A percentile compares a stretch with the other conserved stretches of the same genome.
phyloP scores from a whole-genome alignment of 1,140 invertebrate species.

The Popillia japonica region DNA sequence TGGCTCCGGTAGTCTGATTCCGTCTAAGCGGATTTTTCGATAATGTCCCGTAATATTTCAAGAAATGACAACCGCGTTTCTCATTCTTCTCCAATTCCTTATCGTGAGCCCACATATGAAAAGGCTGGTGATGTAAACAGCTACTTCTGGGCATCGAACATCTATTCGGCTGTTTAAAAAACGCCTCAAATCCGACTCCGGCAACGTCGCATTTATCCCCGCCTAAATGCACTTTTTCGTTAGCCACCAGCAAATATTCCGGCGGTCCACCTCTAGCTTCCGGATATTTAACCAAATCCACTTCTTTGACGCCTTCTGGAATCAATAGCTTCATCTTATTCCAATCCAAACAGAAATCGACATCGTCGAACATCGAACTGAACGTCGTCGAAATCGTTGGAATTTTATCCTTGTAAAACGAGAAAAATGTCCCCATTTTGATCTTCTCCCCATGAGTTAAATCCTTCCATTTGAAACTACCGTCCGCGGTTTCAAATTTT shows the following conservation, averaged over 20 bases:
- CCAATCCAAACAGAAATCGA: conserved; percentile 39
- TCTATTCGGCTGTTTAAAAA: conserved; percentile 61
- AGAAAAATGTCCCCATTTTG: conserved; percentile 47
- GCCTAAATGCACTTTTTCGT: conserved; percentile 56
- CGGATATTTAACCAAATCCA: conserved; percentile 50
- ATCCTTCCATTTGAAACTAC: conserved; percentile 59
- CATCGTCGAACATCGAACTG: conserved; percentile 40
- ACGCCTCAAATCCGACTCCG: conserved; percentile 64
- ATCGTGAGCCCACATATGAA: conserved; percentile 62
- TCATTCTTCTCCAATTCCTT: conserved; percentile 57
- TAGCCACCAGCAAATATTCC: conserved; percentile 61
- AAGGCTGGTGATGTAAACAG: conserved; percentile 64
- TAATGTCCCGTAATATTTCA: conserved; percentile 62
- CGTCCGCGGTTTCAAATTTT: conserved; percentile 55
- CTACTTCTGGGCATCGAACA: conserved; percentile 59
- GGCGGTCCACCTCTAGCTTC: conserved; percentile 56
- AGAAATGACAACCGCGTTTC: conserved; percentile 62
- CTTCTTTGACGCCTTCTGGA: conserved; percentile 52
- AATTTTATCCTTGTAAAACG: conserved; percentile 43
- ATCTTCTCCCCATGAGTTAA: conserved; percentile 55
- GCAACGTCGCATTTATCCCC: conserved; percentile 62
- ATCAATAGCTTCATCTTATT: conserved; percentile 53
- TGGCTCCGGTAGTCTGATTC: conserved; percentile 52
- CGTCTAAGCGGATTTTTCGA: conserved; percentile 56
- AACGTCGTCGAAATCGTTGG: conserved; percentile 44